phyloP scores from a whole-genome alignment of 2,888 invertebrate species.

The Eledona agricola region DNA sequence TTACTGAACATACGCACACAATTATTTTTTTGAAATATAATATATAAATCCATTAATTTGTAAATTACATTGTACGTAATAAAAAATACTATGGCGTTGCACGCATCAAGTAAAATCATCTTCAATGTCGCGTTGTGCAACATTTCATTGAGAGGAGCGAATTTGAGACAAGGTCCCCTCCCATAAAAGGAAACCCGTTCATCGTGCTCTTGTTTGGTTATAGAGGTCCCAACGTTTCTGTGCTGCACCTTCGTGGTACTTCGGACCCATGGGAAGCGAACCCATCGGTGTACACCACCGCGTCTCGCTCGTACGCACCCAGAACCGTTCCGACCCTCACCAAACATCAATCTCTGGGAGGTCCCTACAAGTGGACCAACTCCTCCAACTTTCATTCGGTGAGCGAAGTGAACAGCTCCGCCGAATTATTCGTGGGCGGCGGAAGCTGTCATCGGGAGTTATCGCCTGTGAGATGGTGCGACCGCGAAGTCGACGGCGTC shows the following conservation, averaged over 20 bases:
- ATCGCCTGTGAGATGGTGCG: conserved; percentile 69
- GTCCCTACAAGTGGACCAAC: conserved; percentile 48
- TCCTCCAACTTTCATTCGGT: conserved; percentile 58
- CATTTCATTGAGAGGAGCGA: background rate
- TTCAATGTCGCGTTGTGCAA: too few relatives aligned
- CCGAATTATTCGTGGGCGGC: conserved; percentile 61
- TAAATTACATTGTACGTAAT: too few relatives aligned
- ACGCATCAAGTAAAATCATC: too few relatives aligned
- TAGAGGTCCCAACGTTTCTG: conserved; percentile 67
- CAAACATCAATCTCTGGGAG: conserved; percentile 57
- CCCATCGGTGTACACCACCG: conserved; percentile 57
- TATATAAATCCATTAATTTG: too few relatives aligned
- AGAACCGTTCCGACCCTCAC: conserved; percentile 51
- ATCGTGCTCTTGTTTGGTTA: conserved; percentile 41
- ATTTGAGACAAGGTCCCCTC: conserved; percentile 1
- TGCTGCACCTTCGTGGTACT: conserved; percentile 66
- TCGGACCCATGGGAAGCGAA: conserved; percentile 67
- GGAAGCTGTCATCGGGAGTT: conserved; percentile 65
- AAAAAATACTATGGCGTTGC: too few relatives aligned
- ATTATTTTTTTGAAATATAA: too few relatives aligned
- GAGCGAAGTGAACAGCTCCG: conserved; percentile 59
- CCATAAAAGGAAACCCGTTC: conserved; percentile 1
- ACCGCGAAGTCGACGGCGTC: conserved; percentile 68
- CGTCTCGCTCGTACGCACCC: conserved; percentile 51
- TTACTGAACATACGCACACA: too few relatives aligned